Percentiles rank a stretch among this genome's conserved stretches.
Conservation (phyloP, 2,888 invertebrate species). For the Deilephila elpenor region DNA sequence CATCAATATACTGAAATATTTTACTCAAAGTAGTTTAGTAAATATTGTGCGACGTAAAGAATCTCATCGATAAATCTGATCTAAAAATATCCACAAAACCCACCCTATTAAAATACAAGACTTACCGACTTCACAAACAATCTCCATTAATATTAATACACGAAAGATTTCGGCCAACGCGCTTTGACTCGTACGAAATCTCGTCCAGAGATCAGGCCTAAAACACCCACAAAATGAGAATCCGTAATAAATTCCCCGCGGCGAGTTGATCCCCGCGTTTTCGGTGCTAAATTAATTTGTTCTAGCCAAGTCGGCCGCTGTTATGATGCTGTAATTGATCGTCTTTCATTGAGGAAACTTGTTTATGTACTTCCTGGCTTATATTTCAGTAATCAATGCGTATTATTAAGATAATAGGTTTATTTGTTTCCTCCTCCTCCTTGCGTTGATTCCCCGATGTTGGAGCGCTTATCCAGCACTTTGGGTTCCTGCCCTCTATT, state of each 20-base stretch:
- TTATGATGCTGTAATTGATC: conserved; percentile 26
- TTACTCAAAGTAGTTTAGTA: no score
- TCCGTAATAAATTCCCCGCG: conserved; percentile 31
- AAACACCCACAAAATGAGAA: conserved; percentile 28
- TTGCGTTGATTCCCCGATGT: no score
- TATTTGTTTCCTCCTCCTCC: neutral
- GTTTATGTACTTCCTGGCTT: neutral
- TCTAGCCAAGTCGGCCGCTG: conserved; percentile 25
- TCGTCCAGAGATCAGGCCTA: neutral
- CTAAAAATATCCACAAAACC: no score
- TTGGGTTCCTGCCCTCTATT: no score
- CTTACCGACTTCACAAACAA: neutral
- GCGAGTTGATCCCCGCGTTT: conserved; percentile 33
- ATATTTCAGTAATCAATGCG: neutral
- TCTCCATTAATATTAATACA: neutral
- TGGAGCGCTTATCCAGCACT: no score
- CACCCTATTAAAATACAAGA: no score
- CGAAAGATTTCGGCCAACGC: neutral
- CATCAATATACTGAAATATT: no score
- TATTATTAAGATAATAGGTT: neutral
- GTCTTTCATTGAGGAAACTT: conserved; percentile 9
- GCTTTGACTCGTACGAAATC: neutral
- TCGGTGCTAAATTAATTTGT: conserved; percentile 35
- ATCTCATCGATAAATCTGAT: no score
- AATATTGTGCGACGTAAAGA: no score